phyloP scores from a whole-genome alignment of 1,140 invertebrate species.

The Drosophila jambulina region DNA sequence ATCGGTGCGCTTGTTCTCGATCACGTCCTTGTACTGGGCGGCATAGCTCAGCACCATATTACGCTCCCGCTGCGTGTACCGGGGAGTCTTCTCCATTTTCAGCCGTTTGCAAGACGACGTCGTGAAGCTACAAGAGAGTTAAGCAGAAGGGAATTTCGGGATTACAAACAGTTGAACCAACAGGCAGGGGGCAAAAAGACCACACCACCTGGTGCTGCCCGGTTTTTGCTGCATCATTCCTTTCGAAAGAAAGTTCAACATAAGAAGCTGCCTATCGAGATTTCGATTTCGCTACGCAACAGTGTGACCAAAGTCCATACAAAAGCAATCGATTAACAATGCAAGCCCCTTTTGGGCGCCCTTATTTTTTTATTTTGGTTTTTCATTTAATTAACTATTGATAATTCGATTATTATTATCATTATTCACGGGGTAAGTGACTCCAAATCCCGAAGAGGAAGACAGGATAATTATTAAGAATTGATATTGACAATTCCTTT shows the following conservation, averaged over 20 bases:
- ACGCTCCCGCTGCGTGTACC: slow-evolving; percentile 85
- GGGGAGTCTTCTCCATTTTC: slow-evolving; percentile 85
- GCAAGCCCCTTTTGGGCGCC: background rate
- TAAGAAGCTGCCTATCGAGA: background rate
- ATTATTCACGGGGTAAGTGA: too few relatives aligned
- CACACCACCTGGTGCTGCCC: background rate
- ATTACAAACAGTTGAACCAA: background rate
- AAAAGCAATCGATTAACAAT: background rate
- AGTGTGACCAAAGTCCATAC: background rate
- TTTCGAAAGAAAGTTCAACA: background rate
- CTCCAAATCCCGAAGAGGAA: too few relatives aligned
- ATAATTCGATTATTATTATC: too few relatives aligned
- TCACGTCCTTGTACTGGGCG: slow-evolving; percentile 83
- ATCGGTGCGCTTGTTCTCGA: slow-evolving; percentile 83
- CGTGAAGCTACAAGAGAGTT: slow-evolving; percentile 67
- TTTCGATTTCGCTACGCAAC: background rate
- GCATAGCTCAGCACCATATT: slow-evolving; percentile 84
- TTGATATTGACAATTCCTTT: background rate
- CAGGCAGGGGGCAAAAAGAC: background rate
- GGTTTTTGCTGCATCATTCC: background rate
- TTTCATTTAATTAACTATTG: background rate
- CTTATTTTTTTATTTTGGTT: background rate
- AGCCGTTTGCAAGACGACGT: slow-evolving; percentile 84
- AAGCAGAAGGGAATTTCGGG: background rate
- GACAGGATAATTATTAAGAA: background rate